A percentile compares a stretch with the other conserved stretches of the same genome.
These are phyloP conservation scores for Bagarius yarrelli DNA, from an alignment of 2,113 vertebrate species.

Conservation along the genomic window DNA sequence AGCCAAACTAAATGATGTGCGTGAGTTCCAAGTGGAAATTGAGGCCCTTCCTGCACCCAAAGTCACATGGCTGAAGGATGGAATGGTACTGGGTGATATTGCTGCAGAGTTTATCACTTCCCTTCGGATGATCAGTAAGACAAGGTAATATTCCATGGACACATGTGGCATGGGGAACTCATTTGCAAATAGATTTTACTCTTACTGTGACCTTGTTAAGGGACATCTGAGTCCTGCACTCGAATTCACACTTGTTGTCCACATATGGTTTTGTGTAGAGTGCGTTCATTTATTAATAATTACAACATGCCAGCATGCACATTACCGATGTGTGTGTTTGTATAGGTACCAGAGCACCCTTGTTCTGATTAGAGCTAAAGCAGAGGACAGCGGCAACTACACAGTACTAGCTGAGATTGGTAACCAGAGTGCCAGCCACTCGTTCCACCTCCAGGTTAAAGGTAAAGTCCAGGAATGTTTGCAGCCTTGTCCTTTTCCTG, in stretches of 20 bases:
- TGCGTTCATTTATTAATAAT: neutral
- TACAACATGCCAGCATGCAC: neutral
- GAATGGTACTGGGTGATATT: conserved; percentile 79
- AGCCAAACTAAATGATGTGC: conserved; percentile 87
- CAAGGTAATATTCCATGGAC: conserved; percentile 72
- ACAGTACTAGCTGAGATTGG: conserved; percentile 84
- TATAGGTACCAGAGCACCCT: conserved; percentile 83
- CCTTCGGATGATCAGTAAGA: conserved; percentile 76
- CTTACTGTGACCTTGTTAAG: neutral
- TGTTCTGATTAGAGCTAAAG: conserved; percentile 91
- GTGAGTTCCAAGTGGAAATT: conserved; percentile 81
- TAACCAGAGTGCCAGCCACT: conserved; percentile 75
- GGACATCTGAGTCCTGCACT: neutral
- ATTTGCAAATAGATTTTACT: conserved; percentile 8
- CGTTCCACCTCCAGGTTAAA: conserved; percentile 86
- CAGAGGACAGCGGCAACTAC: conserved; percentile 93
- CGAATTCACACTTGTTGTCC: neutral
- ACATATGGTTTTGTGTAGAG: neutral
- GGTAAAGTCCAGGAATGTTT: conserved; percentile 70
- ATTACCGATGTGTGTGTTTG: neutral
- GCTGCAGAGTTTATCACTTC: conserved; percentile 87
- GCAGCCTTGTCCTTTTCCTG: neutral
- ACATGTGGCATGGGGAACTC: neutral
- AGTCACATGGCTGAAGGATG: conserved; percentile 91
- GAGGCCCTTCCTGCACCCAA: conserved; percentile 79